Percentiles rank a stretch among this genome's conserved stretches.
Conservation (phyloP, 2,113 vertebrate genomes). For the Salvelinus namaycush region DNA sequence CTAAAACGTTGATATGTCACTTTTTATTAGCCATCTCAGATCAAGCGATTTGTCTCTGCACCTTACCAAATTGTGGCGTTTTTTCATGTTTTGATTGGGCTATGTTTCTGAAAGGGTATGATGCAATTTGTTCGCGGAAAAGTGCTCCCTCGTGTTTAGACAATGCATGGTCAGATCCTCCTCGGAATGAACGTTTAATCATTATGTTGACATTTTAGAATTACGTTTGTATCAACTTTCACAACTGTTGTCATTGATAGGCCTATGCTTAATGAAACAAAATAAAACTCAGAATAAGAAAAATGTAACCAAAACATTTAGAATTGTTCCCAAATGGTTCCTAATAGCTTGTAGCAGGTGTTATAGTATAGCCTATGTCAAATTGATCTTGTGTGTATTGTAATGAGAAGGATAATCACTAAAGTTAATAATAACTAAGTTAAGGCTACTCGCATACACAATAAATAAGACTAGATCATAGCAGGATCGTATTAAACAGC, state of each 20-base stretch:
- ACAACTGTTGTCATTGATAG: not conserved
- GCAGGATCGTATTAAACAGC: not conserved
- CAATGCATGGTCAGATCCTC: not conserved
- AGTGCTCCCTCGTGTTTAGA: not conserved
- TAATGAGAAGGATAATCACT: too few species aligned
- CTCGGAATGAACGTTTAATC: not conserved
- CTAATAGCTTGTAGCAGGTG: too few species aligned
- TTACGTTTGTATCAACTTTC: not conserved
- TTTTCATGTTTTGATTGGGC: not conserved
- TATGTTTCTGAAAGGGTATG: not conserved
- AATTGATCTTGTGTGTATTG: slow-evolving; percentile 33
- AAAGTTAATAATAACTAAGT: too few species aligned
- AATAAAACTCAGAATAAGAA: too few species aligned
- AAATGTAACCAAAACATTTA: not conserved
- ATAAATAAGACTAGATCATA: too few species aligned
- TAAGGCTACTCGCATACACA: too few species aligned
- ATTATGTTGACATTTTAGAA: not conserved
- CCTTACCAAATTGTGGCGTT: not conserved
- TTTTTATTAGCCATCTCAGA: not conserved
- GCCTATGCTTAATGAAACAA: not conserved
- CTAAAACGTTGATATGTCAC: not conserved
- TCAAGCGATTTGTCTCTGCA: not conserved
- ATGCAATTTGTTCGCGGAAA: not conserved
- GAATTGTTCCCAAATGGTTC: not conserved
- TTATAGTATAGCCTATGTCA: too few species aligned